Percentiles rank a stretch among this genome's conserved stretches.
Conservation (phyloP, 2,113 vertebrate genomes). For the Panurus biarmicus region DNA sequence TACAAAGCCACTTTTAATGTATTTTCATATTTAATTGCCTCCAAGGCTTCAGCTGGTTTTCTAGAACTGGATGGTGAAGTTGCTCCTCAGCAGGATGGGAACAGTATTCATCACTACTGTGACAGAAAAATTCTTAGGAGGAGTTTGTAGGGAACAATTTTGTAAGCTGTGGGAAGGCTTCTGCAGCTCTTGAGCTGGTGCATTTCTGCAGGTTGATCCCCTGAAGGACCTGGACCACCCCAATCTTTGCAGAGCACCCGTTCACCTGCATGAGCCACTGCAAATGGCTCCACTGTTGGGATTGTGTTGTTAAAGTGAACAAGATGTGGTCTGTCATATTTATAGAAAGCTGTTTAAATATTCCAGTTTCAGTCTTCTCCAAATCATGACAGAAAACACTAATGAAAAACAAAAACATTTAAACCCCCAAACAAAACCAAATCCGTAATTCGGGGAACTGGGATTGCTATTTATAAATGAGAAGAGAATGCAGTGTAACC, state of each 20-base stretch:
- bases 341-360: background rate
- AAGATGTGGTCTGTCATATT: background rate
- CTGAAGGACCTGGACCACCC: background rate
- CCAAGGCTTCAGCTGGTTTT: background rate
- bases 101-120: background rate
- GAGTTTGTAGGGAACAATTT: background rate
- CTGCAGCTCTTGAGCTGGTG: background rate
- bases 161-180: background rate
- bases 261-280: background rate
- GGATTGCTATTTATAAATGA: background rate
- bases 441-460: background rate
- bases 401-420: background rate
- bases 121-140: background rate
- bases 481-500: background rate
- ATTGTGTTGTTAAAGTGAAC: background rate
- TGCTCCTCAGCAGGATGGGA: background rate
- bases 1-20: background rate
- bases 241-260: background rate
- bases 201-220: background rate
- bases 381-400: background rate
- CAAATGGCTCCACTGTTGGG: background rate
- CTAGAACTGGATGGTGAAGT: background rate
- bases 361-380: background rate
- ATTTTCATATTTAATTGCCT: background rate
- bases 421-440: background rate